Evolutionary conservation across 2,888 invertebrate species (phyloP), one percentile per base, ranked within the genome.

Genomic region (Sphaerophoria taeniata): DNA sequence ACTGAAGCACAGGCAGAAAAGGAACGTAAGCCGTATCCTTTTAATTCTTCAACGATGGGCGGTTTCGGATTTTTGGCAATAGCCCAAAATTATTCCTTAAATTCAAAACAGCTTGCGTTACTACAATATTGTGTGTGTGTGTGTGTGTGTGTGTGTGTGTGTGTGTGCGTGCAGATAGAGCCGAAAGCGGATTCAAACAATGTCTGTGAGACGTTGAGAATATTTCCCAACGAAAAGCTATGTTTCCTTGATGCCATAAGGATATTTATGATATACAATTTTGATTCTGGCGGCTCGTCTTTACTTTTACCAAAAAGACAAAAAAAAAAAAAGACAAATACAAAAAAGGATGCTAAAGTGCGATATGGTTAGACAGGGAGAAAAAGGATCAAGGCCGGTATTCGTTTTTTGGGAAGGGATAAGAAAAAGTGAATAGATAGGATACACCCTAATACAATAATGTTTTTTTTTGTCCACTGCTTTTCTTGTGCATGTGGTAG

Each of bases 51-150:
- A 7, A 6, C 9, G 43, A 24, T 24, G 24, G 24, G 6, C 56
- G 39, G 63, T 76, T 55, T 70, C 69, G 69, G 63, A 70, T 85
- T 53, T 43, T 76, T 85, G 85, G 85, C 85, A 85, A 73, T 39
- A 58, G 70, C 76, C 85, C 85, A 85, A 85, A 81, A 81, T 24
- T 67, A 81, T 85, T 81, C 58, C 73, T 73, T 77, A 76, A 81
- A 85, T 81, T 85, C 85, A 81, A 81, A 85, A 85, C 85, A 85
- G 85, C 85, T 81, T 85, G 85, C 76, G 69, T 81, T 81, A 85
- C 85, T 81, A 70, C 69, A 72, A 74, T 79, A 70, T 43, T 81
- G 72, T 80, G 63, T 65, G 51, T 61, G 24, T 24, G 24, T 24
- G 24, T 24, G 24, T 2, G 2, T 24, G 24, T 24, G 24, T 2